Percentiles rank a stretch among this genome's conserved stretches.
phyloP scores from a whole-genome alignment of 2,113 vertebrate genomes.

The Trogon surrucura region DNA sequence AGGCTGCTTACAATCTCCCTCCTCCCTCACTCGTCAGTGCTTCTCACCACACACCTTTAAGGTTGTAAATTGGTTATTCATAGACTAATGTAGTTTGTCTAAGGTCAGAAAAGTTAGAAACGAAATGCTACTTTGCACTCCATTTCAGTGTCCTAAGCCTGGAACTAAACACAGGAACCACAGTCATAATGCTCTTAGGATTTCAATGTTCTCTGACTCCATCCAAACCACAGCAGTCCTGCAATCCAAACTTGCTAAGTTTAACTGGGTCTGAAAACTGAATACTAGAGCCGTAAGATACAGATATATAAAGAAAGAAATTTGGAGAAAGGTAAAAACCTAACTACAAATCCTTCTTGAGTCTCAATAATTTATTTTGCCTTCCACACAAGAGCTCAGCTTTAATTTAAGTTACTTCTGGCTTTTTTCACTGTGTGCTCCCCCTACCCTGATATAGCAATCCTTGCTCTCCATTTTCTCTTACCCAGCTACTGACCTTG shows the following conservation, averaged over 20 bases:
- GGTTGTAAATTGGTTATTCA: not conserved
- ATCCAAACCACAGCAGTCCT: not conserved
- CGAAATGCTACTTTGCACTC: not conserved
- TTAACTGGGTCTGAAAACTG: not conserved
- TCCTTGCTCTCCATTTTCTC: not conserved
- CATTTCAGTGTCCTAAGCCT: not conserved
- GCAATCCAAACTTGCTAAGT: not conserved
- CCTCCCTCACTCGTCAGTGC: too few species aligned
- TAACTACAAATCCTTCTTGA: not conserved
- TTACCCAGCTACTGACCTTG: not conserved
- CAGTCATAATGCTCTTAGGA: fast-evolving
- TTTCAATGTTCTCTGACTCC: not conserved
- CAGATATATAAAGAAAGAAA: not conserved
- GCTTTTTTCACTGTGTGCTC: not conserved
- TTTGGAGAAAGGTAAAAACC: not conserved
- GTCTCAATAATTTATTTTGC: not conserved
- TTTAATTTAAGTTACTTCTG: not conserved
- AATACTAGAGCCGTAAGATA: not conserved
- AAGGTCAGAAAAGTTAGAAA: not conserved
- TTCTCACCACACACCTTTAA: not conserved
- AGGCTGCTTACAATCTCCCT: not conserved
- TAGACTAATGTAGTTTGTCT: not conserved
- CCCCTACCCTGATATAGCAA: fast-evolving
- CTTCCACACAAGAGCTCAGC: not conserved
- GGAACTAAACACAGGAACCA: not conserved